Conservation (phyloP, 2,888 invertebrate genomes). For the Agapetus fuscipes region DNA sequence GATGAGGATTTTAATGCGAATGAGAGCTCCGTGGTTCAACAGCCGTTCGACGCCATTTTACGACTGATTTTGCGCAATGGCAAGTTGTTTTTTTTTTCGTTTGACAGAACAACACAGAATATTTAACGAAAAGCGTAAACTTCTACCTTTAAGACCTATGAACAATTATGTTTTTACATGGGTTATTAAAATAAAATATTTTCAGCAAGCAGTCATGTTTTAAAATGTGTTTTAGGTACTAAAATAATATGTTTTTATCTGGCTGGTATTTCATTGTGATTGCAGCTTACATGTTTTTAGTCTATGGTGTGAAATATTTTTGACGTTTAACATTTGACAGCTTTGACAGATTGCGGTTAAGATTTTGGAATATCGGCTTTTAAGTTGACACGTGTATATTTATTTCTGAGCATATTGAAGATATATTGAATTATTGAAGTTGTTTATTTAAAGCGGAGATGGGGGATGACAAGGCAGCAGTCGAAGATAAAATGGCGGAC, state of each 20-base stretch:
- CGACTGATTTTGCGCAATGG: conserved; percentile 4
- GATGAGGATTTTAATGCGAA: conserved; percentile 10
- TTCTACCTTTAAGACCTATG: too few relatives aligned
- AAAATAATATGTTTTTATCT: too few relatives aligned
- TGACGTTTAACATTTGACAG: neutral
- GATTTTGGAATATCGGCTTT: neutral
- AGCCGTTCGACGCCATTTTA: conserved; percentile 14
- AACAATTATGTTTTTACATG: too few relatives aligned
- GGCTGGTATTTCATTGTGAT: too few relatives aligned
- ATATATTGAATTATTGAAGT: neutral
- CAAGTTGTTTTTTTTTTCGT: too few relatives aligned
- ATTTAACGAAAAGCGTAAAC: too few relatives aligned
- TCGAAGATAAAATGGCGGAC: conserved; percentile 4
- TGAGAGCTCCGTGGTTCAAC: conserved; percentile 9
- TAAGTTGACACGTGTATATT: neutral
- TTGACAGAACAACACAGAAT: too few relatives aligned
- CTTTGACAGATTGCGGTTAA: neutral
- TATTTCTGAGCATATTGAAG: neutral
- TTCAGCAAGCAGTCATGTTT: too few relatives aligned
- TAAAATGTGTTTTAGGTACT: too few relatives aligned
- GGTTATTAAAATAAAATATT: too few relatives aligned
- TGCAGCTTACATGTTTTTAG: too few relatives aligned
- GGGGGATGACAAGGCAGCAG: conserved; percentile 6
- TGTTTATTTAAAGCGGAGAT: conserved; percentile 3
- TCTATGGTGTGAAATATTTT: too few relatives aligned